Base-by-base conservation (phyloP, 2,113 vertebrate species). In the Hiodon alosoides region DNA sequence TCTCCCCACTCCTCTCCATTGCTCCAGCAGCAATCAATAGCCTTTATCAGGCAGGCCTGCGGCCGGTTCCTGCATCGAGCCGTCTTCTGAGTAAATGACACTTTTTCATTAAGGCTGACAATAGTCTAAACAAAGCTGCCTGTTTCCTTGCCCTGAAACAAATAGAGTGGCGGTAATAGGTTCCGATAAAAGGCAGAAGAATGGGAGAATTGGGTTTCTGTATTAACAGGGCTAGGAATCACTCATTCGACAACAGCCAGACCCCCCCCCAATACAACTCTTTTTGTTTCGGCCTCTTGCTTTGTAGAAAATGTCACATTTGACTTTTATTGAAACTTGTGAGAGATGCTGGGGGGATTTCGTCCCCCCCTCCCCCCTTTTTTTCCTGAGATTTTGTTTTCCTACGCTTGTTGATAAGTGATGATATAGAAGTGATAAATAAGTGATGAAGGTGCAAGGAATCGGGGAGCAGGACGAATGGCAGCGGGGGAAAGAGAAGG, bases 101-200 rank as follows among this genome's bases (percentile, higher is more conserved):
- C 87, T 88, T 90, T 91, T 90, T 90, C 86, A 89, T 90, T 90
- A 89, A 81, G 79, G 86, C 84, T 89, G 89, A 91, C 87, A 90
- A 86, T 81, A 86, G 87, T 83, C 87, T 87, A 89, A 90, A 91
- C 87, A 90, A 88, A 89, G 85, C 83, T 77, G 14, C 81, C 85
- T 84, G 84, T 89, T 89, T 85, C 80, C 83, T 81, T 89, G 85
- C 86, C 83, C 85, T 79, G 86, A 86, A 85, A 86, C 84, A 88
- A 86, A 86, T 83, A 87, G 82, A 70, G 78, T 85, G 81, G 82
- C 81, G 84, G 83, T 90, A 90, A 91, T 90, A 83, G 84, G 81
- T 81, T 65, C 78, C 83, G 85, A 89, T 88, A 88, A 87, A 86
- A 84, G 83, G 83, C 85, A 81, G 84, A 85, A 83, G 85, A 79